Base-by-base conservation (phyloP, 2,113 vertebrate genomes). In the Coreoperca whiteheadi region DNA sequence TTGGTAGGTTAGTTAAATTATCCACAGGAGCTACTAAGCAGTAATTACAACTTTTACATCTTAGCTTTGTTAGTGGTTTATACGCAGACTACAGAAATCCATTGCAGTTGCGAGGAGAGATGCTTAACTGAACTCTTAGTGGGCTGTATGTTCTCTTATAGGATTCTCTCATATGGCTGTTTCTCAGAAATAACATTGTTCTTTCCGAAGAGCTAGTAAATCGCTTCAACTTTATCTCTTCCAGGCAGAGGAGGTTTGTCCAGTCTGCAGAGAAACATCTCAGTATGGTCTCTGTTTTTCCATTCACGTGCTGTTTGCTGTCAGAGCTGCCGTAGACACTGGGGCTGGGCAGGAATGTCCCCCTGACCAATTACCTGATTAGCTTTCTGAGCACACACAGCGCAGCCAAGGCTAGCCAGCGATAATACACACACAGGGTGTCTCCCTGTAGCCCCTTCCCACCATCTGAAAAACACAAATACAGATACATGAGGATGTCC, bases 291-390 rank as follows among this genome's bases (percentile, higher is more conserved):
- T 68, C 66, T 70, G 61, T 82, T 85, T 86, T 74, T 83, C 60
- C 70, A 78, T 87, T 69, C 84, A 66, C 72, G 74, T 64, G 79
- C 81, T 69, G 87, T 61, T 63, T 74, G 66, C 80, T 86, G 32
- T 79, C 64, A 77, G 65, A 80, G 67, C 81, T 71, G 86, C 80
- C 74, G 68, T 50, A 87, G 77, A 82, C 84, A 64, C 70, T 63
- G 80, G 64, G 77, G 81, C 69, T 16, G 32, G 73, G 77, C 82
- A 84, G 88, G 88, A 93, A 82, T 89, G 80, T 91, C 89, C 88
- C 84, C 78, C 87, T 84, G 82, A 89, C 89, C 92, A 91, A 87
- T 94, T 92, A 91, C 87, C 73, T 90, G 89, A 95, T 94, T 92
- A 89, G 85, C 86, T 93, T 91, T 91, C 90, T 81, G 79, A 79